Evolutionary conservation across 2,888 invertebrate species (phyloP).

Genomic region (Andricus curvator): DNA sequence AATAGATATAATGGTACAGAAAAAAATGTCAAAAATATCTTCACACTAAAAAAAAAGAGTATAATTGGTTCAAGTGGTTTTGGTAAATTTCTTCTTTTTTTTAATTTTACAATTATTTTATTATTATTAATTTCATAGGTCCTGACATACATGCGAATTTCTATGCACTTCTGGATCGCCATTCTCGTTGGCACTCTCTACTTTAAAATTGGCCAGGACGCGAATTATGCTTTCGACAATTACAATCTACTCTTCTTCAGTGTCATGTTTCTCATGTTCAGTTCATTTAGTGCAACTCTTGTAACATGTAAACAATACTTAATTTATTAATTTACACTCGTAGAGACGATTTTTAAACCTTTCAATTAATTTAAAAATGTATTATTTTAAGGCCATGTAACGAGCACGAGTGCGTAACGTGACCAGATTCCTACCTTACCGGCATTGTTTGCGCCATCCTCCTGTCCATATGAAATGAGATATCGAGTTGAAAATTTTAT

Average conservation of each 20-base stretch:
- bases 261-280: conserved; percentile 96
- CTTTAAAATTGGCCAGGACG: conserved; percentile 92
- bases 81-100: background rate
- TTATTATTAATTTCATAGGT: conserved; percentile 78
- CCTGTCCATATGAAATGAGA: too few relatives aligned
- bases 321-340: background rate
- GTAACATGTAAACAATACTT: conserved; percentile 89
- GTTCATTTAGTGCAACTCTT: conserved; percentile 93
- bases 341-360: background rate
- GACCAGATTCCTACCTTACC: too few relatives aligned
- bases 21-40: too few relatives aligned
- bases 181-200: conserved; percentile 90
- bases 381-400: too few relatives aligned
- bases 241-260: conserved; percentile 94
- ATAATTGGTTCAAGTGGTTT: too few relatives aligned
- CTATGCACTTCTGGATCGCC: conserved; percentile 90
- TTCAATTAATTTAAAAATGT: background rate
- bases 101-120: conserved; percentile 8
- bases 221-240: conserved; percentile 89
- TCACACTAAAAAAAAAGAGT: too few relatives aligned
- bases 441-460: too few relatives aligned
- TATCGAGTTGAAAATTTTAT: too few relatives aligned
- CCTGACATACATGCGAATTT: conserved; percentile 87
- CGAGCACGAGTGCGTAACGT: too few relatives aligned
- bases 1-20: too few relatives aligned